Percentiles rank a stretch among this genome's conserved stretches.
Evolutionary conservation across 1,140 invertebrate species (phyloP).

Genomic region (Heliothis subflexa): DNA sequence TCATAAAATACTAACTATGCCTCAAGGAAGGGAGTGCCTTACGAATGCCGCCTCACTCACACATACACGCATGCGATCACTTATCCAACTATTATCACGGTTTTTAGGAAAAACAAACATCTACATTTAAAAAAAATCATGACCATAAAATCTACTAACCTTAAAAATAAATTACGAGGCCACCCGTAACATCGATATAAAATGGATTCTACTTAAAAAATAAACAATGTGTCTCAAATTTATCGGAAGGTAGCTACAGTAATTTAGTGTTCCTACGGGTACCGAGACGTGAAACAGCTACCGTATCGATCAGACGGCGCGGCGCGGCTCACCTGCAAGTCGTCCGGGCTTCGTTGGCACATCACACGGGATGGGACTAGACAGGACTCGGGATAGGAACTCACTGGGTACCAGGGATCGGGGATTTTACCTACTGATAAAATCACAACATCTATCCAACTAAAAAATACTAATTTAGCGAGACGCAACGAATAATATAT

Average conservation of each 20-base stretch:
- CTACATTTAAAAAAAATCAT: conserved; percentile 70
- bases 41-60: conserved; percentile 76
- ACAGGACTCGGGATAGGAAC: conserved; percentile 78
- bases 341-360: conserved; percentile 79
- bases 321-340: conserved; percentile 58
- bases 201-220: conserved; percentile 75
- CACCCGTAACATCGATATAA: conserved; percentile 69
- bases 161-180: conserved; percentile 81
- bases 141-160: conserved; percentile 79
- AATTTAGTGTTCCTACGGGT: conserved; percentile 55
- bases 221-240: conserved; percentile 65
- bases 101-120: conserved; percentile 72
- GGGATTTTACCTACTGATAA: conserved; percentile 54
- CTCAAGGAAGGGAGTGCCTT: conserved; percentile 79
- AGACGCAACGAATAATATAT: conserved; percentile 39
- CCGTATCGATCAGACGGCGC: conserved; percentile 44
- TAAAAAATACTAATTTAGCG: conserved; percentile 42
- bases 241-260: conserved; percentile 56
- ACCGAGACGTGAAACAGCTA: conserved; percentile 53
- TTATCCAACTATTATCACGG: conserved; percentile 83
- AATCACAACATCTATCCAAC: conserved; percentile 35
- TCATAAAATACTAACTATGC: conserved; percentile 58
- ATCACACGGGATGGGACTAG: conserved; percentile 80
- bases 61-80: conserved; percentile 73
- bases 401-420: conserved; percentile 66